Evolutionary conservation across 2,113 vertebrate species (phyloP).

Genomic region (Spea bombifrons): DNA sequence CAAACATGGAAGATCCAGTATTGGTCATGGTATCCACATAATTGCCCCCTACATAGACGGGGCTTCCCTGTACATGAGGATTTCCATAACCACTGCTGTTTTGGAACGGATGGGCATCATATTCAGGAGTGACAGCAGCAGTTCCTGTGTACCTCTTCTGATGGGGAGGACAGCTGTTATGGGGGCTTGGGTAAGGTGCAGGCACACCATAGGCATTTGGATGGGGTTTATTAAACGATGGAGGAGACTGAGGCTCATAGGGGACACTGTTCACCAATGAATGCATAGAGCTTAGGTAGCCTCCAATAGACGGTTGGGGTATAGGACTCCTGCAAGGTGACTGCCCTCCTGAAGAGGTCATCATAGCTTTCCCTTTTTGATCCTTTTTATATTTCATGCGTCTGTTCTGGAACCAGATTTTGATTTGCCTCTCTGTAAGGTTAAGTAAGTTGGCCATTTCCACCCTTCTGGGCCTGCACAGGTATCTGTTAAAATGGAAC

Average conservation of each 20-base stretch:
- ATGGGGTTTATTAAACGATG: slow-evolving; percentile 88
- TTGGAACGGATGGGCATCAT: slow-evolving; percentile 88
- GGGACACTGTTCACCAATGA: slow-evolving; percentile 92
- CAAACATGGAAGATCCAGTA: slow-evolving; percentile 89
- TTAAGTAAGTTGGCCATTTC: slow-evolving; percentile 98
- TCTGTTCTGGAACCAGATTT: slow-evolving; percentile 99
- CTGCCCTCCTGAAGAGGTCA: slow-evolving; percentile 92
- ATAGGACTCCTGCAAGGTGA: slow-evolving; percentile 89
- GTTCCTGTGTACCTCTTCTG: slow-evolving; percentile 88
- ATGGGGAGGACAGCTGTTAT: slow-evolving; percentile 86
- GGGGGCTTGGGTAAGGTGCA: slow-evolving; percentile 81
- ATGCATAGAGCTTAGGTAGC: slow-evolving; percentile 96
- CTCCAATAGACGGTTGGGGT: slow-evolving; percentile 75
- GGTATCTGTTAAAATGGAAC: slow-evolving; percentile 98
- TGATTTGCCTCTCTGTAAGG: slow-evolving; percentile 97
- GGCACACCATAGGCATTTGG: slow-evolving; percentile 85
- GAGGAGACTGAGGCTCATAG: slow-evolving; percentile 89
- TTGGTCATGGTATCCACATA: slow-evolving; percentile 89
- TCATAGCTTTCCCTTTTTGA: slow-evolving; percentile 94
- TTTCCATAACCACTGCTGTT: slow-evolving; percentile 88
- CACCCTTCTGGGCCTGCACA: slow-evolving; percentile 90
- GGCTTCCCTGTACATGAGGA: slow-evolving; percentile 93
- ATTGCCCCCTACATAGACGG: slow-evolving; percentile 90
- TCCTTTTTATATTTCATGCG: slow-evolving; percentile 99
- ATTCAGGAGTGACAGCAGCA: slow-evolving; percentile 85